phyloP scores from a whole-genome alignment of 2,113 vertebrate genomes.

The Sphaerodactylus townsendi region DNA sequence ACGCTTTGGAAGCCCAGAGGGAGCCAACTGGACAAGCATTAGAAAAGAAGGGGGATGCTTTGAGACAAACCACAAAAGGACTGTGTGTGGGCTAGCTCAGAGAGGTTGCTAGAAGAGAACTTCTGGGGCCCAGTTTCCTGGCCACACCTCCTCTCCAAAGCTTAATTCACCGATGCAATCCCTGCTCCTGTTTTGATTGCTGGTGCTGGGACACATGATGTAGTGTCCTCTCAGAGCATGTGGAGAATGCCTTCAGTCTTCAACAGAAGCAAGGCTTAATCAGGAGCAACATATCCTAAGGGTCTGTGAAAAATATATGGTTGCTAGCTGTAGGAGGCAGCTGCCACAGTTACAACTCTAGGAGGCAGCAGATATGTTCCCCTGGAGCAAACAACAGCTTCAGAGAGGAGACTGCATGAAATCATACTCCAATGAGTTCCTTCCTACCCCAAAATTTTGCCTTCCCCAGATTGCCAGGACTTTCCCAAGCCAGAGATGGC shows the following conservation, averaged over 20 bases:
- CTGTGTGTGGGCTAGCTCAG: neutral
- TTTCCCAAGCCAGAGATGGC: too few relatives aligned
- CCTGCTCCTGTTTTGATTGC: neutral
- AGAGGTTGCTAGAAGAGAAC: neutral
- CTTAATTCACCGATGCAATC: neutral
- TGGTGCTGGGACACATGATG: neutral
- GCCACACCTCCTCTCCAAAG: neutral
- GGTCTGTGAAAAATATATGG: neutral
- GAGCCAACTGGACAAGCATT: slow-evolving; percentile 18
- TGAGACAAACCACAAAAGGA: neutral
- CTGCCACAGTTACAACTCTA: too few relatives aligned
- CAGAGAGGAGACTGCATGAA: too few relatives aligned
- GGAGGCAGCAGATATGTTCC: too few relatives aligned
- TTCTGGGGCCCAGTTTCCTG: neutral
- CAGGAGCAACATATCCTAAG: neutral
- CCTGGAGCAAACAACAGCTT: too few relatives aligned
- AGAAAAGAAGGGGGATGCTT: neutral
- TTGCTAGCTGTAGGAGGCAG: too few relatives aligned
- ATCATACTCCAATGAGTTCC: too few relatives aligned
- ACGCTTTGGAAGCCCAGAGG: neutral
- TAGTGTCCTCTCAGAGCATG: too few relatives aligned
- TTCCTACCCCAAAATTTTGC: too few relatives aligned
- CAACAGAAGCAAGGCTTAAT: neutral
- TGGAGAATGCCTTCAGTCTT: neutral
- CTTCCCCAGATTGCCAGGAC: too few relatives aligned